Evolutionary conservation across 30 jellyfish, hydroid and myxozoan genomes (phyloP).

Genomic region (Catostylus mosaicus): DNA sequence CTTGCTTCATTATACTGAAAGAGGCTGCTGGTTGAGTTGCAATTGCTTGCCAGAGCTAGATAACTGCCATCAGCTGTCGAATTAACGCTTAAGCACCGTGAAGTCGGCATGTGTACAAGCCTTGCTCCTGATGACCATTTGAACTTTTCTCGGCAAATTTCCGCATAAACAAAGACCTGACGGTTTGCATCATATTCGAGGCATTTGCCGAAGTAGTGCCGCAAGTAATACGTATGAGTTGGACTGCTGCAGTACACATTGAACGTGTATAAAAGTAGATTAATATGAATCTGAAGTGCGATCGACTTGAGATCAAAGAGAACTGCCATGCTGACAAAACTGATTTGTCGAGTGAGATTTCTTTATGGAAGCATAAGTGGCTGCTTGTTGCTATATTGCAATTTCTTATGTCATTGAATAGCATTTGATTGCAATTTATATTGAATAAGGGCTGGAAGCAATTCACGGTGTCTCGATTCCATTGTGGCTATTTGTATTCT

Average conservation of each 20-base stretch:
- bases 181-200: conserved; percentile 22
- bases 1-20: conserved; percentile 36
- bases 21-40: conserved; percentile 42
- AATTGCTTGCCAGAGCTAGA: conserved; percentile 13
- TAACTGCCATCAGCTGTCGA: conserved; percentile 32
- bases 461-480: too few relatives aligned
- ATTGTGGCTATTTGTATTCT: too few relatives aligned
- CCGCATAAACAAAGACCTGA: conserved; percentile 31
- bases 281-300: too few relatives aligned
- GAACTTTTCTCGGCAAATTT: conserved; percentile 46
- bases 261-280: too few relatives aligned
- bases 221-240: conserved; percentile 3
- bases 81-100: conserved; percentile 17
- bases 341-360: too few relatives aligned
- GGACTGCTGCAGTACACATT: neutral
- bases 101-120: conserved; percentile 32
- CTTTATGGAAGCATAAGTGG: too few relatives aligned
- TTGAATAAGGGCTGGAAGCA: too few relatives aligned
- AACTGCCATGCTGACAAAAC: too few relatives aligned
- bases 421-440: too few relatives aligned
- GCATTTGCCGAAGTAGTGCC: conserved; percentile 39
- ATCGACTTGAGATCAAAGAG: too few relatives aligned
- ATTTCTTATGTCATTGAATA: too few relatives aligned
- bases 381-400: too few relatives aligned
- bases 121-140: conserved; percentile 52